A percentile compares a stretch with the other conserved stretches of the same genome.
phyloP scores from a whole-genome alignment of 2,113 vertebrate species.

The Dromaius novaehollandiae region DNA sequence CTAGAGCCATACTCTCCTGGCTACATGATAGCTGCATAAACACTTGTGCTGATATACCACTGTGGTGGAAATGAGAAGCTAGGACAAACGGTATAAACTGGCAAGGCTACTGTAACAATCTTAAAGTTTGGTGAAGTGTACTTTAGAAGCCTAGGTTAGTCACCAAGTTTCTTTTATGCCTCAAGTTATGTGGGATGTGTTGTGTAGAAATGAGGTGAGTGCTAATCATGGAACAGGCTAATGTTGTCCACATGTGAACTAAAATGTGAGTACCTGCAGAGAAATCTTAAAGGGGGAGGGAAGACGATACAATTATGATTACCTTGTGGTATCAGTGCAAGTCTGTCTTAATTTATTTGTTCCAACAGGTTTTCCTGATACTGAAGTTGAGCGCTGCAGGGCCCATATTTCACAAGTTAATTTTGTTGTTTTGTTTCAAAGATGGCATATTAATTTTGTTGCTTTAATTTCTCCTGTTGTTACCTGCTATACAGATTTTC shows the following conservation, averaged over 20 bases:
- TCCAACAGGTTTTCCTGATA: not conserved
- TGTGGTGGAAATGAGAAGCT: not conserved
- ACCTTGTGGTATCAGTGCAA: not conserved
- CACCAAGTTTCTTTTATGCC: not conserved
- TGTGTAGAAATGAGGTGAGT: not conserved
- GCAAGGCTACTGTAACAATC: too few species aligned
- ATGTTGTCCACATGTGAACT: not conserved
- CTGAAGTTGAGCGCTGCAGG: not conserved
- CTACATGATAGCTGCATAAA: not conserved
- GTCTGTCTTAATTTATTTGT: not conserved
- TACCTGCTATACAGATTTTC: not conserved
- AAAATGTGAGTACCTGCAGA: not conserved
- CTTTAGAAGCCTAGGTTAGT: not conserved
- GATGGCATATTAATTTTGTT: not conserved
- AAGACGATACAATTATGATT: not conserved
- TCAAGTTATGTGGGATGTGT: not conserved
- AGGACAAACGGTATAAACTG: too few species aligned
- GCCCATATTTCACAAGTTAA: not conserved
- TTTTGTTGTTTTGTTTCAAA: not conserved
- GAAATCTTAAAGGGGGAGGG: not conserved
- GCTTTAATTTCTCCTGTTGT: not conserved
- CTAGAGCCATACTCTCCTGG: rapidly evolving
- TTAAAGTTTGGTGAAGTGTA: not conserved
- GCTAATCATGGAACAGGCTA: not conserved
- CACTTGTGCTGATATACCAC: not conserved